Conservation (phyloP, 2,113 vertebrate species). For the Hemibagrus wyckioides region DNA sequence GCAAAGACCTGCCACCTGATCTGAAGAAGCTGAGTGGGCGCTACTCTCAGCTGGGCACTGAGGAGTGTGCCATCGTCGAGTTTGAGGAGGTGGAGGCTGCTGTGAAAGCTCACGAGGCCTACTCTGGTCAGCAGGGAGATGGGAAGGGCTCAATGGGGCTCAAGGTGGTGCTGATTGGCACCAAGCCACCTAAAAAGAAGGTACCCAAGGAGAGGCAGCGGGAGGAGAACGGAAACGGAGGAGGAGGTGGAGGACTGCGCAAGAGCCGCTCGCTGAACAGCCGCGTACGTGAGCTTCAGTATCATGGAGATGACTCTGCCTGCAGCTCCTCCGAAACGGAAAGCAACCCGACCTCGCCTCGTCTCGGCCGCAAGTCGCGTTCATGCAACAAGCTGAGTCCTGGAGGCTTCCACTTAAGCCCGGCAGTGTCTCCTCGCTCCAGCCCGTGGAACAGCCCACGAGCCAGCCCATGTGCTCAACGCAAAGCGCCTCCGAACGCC, state of each 20-base stretch:
- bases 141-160: constrained; percentile 68
- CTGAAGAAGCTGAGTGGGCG: constrained; percentile 86
- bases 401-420: constrained; percentile 81
- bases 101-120: constrained; percentile 82
- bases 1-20: constrained; percentile 88
- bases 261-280: constrained; percentile 86
- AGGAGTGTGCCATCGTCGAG: constrained; percentile 92
- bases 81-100: constrained; percentile 96
- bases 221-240: constrained; percentile 67
- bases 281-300: constrained; percentile 90
- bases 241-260: constrained; percentile 55
- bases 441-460: constrained; percentile 92
- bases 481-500: constrained; percentile 73
- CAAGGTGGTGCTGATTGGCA: constrained; percentile 89
- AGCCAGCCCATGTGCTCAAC: constrained; percentile 81
- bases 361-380: constrained; percentile 77
- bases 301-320: constrained; percentile 87
- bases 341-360: constrained; percentile 87
- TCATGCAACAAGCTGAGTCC: constrained; percentile 83
- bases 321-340: constrained; percentile 95
- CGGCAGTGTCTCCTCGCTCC: constrained; percentile 85
- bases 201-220: constrained; percentile 80
- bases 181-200: constrained; percentile 95
- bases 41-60: constrained; percentile 84
- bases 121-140: constrained; percentile 69